Evolutionary conservation across 2,797 vertebrate genomes (phyloP), one percentile per base, ranked within the genome.

Genomic region (Gymnocypris eckloni): DNA sequence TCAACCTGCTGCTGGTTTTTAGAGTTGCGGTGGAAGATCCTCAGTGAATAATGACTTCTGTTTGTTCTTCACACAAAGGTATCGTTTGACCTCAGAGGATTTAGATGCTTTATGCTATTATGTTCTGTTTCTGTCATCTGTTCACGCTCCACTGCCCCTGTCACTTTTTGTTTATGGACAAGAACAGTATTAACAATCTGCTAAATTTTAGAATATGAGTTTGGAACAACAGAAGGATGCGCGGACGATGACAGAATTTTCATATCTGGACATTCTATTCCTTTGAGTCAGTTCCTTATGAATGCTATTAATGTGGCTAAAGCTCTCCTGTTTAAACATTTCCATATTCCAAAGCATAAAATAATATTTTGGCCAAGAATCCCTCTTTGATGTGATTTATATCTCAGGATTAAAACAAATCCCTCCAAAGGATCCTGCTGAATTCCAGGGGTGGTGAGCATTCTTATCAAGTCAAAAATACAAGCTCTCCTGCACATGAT

Each of bases 361-460:
- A 92, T 87, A 56, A 83, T 91, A 18, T 86, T 89, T 90, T 77
- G 90, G 93, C 92, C 91, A 93, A 92, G 90, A 89, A 73, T 86
- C 89, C 89, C 88, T 91, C 70, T 79, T 83, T 89, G 91, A 92
- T 88, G 82, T 93, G 93, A 96, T 95, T 95, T 91, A 95, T 94
- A 89, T 90, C 79, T 92, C 80, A 88, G 93, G 94, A 94, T 94
- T 92, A 91, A 91, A 89, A 91, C 88, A 93, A 95, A 95, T 93
- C 90, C 91, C 85, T 90, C 82, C 89, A 92, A 90, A 88, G 86
- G 87, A 88, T 79, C 92, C 92, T 90, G 72, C 87, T 92, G 90
- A 93, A 94, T 94, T 95, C 95, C 94, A 90, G 81, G 87, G 90
- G 85, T 92, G 91, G 89, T 90, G 91, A 92, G 89, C 90, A 92